Base-by-base conservation (phyloP, 2,888 invertebrate species). In the Capitulum mitella region DNA sequence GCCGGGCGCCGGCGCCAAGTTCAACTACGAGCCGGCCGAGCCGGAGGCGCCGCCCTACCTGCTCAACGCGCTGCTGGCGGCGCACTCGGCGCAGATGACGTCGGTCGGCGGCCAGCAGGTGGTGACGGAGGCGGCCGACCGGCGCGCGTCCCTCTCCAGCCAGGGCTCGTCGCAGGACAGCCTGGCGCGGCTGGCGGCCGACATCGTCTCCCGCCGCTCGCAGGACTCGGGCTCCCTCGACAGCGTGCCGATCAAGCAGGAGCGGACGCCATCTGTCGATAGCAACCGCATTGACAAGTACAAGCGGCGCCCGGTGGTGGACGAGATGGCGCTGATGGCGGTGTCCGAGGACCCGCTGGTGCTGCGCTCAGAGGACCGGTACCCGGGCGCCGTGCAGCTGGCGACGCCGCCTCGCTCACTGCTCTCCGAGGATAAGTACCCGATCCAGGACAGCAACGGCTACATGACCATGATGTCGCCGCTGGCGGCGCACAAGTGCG, bases 11-110 rank as follows among this genome's bases (percentile, higher is more conserved):
- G 29, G 22, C 46, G 29, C 12, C 16, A 8, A 22, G 54, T 32
- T 34, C 34, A 54, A 19, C 40, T 34, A 37, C 43, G 32, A 48
- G 22, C 8, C 34, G 46, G 46, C 29, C 16, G 51, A 37, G 78
- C 10, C 70, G 48, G 78, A 74, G 46, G 32, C 75, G 48, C 78
- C 75, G 78, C 70, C 40, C 26, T 78, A 51, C 54, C 75, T 54
- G 70, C 70, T 70, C 26, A 37, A 70, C 37, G 70, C 70, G 37
- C 70, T 70, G 40, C 70, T 70, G 70, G 70, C 70, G 37, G 70
- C 70, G 8, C 70, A 70, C 70, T 70, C 70, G 26, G 70, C 26
- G 40, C 70, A 70, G 70, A 40, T 40, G 70, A 40, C 70, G 40
- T 40, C 40, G 2, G 40, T 37, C 10, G 70, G 37, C 37, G 40